Base-by-base conservation (phyloP, 2,113 vertebrate genomes). In the Camelus bactrianus region DNA sequence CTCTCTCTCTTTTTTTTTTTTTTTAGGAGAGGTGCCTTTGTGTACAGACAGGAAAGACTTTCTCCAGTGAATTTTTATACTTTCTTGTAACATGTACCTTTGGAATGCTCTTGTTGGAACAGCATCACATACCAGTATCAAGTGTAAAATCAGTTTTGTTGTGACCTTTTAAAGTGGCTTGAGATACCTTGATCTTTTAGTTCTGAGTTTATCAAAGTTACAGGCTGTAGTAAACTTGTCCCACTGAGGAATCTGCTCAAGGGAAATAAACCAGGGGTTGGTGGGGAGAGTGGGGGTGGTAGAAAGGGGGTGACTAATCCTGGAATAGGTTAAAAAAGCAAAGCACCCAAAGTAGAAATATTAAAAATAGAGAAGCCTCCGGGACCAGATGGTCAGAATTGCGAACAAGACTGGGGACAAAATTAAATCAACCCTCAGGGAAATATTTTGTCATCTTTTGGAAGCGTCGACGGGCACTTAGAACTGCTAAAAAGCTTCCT, bases 321-420 rank as follows among this genome's bases (percentile, higher is more conserved):
- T 95, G 93, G 96, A 98, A 97, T 96, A 97, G 97, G 96, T 97
- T 97, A 98, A 96, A 96, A 97, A 97, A 97, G 95, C 92, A 86
- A 89, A 97, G 56, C 56, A 60, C 90, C 60, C 96, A 85, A 98
- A 98, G 97, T 97, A 91, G 97, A 96, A 97, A 97, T 97, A 97
- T 97, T 97, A 97, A 97, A 98, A 97, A 97, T 97, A 98, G 97
- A 97, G 94, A 98, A 97, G 94, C 94, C 94, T 98, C 81, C 52
- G 82, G 93, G 92, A 96, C 96, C 97, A 98, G 95, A 97, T 98
- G 95, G 94, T 82, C 95, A 86, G 88, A 95, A 95, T 92, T 96
- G 87, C 95, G 96, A 97, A 95, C 85, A 98, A 97, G 97, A 89
- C 86, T 82, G 83, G 92, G 98, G 93, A 98, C 80, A 84, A 96